Evolutionary conservation across 2,888 invertebrate genomes (phyloP).

Genomic region (Tiphia femorata): DNA sequence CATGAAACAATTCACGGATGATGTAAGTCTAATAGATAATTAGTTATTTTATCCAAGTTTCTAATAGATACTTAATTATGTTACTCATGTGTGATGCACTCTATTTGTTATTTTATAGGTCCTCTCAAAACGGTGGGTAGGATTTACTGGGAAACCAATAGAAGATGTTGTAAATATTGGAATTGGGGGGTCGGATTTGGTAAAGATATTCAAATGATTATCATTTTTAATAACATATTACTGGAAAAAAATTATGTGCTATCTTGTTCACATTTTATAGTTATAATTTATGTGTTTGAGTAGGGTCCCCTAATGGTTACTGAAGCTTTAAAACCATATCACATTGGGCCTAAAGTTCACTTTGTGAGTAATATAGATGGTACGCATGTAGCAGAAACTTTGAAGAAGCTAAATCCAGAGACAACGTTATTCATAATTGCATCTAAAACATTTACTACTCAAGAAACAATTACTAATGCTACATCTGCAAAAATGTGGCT

Average conservation of each 20-base stretch:
- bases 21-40: conserved; percentile 70
- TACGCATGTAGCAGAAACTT: conserved; percentile 94
- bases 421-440: conserved; percentile 98
- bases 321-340: conserved; percentile 94
- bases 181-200: conserved; percentile 98
- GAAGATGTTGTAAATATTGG: conserved; percentile 99
- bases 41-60: neutral
- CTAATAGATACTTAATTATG: neutral
- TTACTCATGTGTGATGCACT: neutral
- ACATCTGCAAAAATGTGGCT: conserved; percentile 98
- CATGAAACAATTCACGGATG: conserved; percentile 92
- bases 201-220: conserved; percentile 15
- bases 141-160: conserved; percentile 88
- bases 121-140: conserved; percentile 64
- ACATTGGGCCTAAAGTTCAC: conserved; percentile 87
- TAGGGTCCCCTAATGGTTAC: conserved; percentile 98
- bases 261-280: conserved; percentile 1
- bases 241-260: neutral
- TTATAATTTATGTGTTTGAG: conserved; percentile 21
- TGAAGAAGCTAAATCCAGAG: conserved; percentile 91
- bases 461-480: conserved; percentile 99
- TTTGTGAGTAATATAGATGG: conserved; percentile 99
- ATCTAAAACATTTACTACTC: conserved; percentile 99
- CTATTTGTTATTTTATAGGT: conserved; percentile 42
- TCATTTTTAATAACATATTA: neutral